These are phyloP conservation scores for Dastarcus helophoroides DNA, from an alignment of 2,888 invertebrate genomes.

Conservation along the genomic window DNA sequence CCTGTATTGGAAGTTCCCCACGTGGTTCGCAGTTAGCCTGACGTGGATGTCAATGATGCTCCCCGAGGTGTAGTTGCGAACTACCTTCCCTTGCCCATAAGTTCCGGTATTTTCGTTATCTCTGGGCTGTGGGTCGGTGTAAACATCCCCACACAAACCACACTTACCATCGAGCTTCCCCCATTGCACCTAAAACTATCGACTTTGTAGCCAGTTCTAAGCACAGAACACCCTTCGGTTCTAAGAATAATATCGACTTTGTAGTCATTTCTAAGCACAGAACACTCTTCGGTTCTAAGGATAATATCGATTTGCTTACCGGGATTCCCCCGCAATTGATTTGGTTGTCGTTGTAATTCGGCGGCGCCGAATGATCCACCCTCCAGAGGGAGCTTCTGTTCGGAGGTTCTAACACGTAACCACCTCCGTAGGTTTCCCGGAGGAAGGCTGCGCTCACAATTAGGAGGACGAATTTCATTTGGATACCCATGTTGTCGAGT, in stretches of 20 bases:
- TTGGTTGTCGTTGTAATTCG: slow-evolving; percentile 42
- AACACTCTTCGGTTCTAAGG: too few relatives aligned
- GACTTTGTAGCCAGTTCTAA: too few relatives aligned
- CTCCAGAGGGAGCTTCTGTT: slow-evolving; percentile 43
- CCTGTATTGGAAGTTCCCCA: not conserved
- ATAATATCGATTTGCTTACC: too few relatives aligned
- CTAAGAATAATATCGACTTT: too few relatives aligned
- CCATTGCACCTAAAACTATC: not conserved
- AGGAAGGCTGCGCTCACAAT: too few relatives aligned
- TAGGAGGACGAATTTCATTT: too few relatives aligned
- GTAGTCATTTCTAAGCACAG: too few relatives aligned
- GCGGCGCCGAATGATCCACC: slow-evolving; percentile 13
- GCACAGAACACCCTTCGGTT: too few relatives aligned
- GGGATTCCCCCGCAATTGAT: slow-evolving; percentile 40
- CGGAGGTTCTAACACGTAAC: slow-evolving; percentile 40
- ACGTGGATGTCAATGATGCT: not conserved
- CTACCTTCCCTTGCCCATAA: not conserved
- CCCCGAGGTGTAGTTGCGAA: not conserved
- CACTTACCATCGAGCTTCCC: not conserved
- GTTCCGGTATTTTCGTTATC: slow-evolving; percentile 1
- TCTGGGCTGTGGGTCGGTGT: not conserved
- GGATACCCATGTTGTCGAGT: too few relatives aligned
- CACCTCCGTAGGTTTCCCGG: slow-evolving; percentile 37
- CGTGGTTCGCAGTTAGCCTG: not conserved
- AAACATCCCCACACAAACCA: not conserved